Evolutionary conservation across 1,140 invertebrate species (phyloP).

Genomic region (Solenopsis invicta): DNA sequence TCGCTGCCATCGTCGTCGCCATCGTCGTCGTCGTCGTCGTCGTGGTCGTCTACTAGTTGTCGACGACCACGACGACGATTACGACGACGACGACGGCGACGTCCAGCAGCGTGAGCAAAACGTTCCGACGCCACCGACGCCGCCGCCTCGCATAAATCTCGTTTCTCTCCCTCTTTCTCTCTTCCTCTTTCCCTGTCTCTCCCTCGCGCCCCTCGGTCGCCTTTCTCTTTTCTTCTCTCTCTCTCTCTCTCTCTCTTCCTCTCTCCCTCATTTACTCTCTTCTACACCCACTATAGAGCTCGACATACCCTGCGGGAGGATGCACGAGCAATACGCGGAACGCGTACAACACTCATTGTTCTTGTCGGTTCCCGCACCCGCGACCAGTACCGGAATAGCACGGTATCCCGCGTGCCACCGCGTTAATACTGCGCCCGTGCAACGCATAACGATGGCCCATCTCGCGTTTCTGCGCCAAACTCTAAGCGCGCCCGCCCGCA

Average conservation of each 20-base stretch:
- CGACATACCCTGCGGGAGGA: conserved; percentile 62
- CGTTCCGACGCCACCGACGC: conserved; percentile 74
- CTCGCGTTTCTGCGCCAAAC: conserved; percentile 55
- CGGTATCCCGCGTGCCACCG: conserved; percentile 75
- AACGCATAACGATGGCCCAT: conserved; percentile 69
- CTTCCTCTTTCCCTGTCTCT: conserved; percentile 57
- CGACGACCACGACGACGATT: conserved; percentile 60
- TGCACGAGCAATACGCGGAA: conserved; percentile 78
- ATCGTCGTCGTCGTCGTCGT: conserved; percentile 39
- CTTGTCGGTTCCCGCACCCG: conserved; percentile 81
- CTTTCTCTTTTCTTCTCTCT: conserved; percentile 28
- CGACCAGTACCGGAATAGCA: conserved; percentile 83
- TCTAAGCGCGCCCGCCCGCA: conserved; percentile 32
- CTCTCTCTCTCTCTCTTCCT: conserved; percentile 1
- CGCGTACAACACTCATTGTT: conserved; percentile 84
- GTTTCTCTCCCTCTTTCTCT: conserved; percentile 50
- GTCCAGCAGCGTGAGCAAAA: conserved; percentile 79
- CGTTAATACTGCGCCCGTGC: conserved; percentile 69
- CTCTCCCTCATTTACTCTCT: not conserved
- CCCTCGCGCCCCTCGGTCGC: not conserved
- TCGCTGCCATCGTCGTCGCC: conserved; percentile 41
- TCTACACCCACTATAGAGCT: conserved; percentile 77
- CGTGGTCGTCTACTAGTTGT: conserved; percentile 58
- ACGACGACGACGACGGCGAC: conserved; percentile 58
- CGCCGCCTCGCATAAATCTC: conserved; percentile 81